Conservation (phyloP, 2,797 vertebrate genomes). For the Falco columbarius region DNA sequence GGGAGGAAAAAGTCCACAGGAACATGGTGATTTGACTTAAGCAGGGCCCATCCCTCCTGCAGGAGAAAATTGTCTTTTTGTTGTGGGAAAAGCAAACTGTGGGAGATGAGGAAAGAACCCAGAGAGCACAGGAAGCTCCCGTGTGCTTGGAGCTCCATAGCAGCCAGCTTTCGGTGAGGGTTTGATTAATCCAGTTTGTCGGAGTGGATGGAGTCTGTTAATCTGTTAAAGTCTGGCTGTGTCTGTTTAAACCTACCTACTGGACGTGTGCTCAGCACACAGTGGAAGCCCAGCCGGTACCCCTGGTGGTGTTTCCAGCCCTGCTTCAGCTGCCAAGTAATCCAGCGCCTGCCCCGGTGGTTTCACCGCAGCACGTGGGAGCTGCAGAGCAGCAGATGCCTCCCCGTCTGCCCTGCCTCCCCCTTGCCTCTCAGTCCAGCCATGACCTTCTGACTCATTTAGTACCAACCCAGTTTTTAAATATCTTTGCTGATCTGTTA, state of each 20-base stretch:
- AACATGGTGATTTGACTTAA: not conserved
- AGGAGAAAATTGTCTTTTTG: not conserved
- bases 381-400: not conserved
- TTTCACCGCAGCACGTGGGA: not conserved
- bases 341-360: not conserved
- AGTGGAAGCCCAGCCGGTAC: not conserved
- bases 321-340: not conserved
- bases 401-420: not conserved
- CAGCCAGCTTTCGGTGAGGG: not conserved
- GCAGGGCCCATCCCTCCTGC: not conserved
- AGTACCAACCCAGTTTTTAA: not conserved
- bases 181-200: not conserved
- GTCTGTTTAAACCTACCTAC: not conserved
- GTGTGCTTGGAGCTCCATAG: not conserved
- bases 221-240: not conserved
- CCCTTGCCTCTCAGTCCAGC: not conserved
- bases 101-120: not conserved
- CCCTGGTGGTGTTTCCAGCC: not conserved
- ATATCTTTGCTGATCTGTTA: not conserved
- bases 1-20: not conserved
- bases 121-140: not conserved
- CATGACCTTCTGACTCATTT: not conserved
- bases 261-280: rapidly evolving
- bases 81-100: not conserved
- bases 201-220: not conserved